Conservation (phyloP, 1,140 invertebrate genomes). For the Chionoecetes opilio region DNA sequence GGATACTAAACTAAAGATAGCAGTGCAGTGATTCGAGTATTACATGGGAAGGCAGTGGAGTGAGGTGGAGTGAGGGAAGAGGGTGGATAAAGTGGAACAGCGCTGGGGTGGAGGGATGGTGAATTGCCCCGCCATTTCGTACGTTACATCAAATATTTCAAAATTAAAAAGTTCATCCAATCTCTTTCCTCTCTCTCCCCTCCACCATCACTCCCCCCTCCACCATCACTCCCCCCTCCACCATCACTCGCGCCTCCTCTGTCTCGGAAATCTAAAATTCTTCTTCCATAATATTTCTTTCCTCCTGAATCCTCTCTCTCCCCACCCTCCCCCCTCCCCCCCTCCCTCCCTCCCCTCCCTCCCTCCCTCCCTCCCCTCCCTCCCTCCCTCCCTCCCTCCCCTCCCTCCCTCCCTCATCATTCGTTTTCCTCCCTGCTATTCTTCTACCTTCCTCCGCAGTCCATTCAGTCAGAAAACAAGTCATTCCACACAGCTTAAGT, state of each 20-base stretch:
- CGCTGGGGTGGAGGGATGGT: too few relatives aligned
- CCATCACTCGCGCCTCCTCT: too few relatives aligned
- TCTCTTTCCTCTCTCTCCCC: constrained; percentile 3
- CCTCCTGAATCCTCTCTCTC: neutral
- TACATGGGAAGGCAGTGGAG: too few relatives aligned
- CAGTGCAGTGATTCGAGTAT: too few relatives aligned
- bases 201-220: too few relatives aligned
- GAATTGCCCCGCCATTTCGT: neutral
- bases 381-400: neutral
- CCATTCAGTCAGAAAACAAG: neutral
- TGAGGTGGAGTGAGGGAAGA: too few relatives aligned
- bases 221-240: too few relatives aligned
- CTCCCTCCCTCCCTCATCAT: neutral
- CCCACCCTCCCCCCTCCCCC: neutral
- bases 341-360: neutral
- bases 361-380: neutral
- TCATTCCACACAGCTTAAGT: neutral
- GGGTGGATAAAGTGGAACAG: too few relatives aligned
- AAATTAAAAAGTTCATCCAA: neutral
- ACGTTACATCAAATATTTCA: neutral
- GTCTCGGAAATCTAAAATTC: too few relatives aligned
- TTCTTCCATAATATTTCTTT: too few relatives aligned
- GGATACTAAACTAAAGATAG: too few relatives aligned
- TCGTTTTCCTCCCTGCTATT: neutral
- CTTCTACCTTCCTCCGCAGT: neutral